phyloP scores from a whole-genome alignment of 2,888 invertebrate genomes.

The Oxytorus armatus region DNA sequence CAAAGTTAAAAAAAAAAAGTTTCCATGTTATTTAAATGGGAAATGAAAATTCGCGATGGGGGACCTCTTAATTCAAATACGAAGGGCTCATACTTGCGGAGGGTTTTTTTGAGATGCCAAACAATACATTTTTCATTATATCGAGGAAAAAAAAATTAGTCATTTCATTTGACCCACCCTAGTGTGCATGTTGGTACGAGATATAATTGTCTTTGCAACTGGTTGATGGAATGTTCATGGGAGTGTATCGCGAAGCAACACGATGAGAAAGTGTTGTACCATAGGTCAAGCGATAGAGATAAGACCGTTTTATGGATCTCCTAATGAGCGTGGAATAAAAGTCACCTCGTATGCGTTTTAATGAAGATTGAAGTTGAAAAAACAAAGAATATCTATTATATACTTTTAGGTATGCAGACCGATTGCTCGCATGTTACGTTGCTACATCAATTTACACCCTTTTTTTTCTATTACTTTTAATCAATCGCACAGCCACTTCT shows the following conservation, averaged over 20 bases:
- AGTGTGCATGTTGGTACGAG: slow-evolving; percentile 4
- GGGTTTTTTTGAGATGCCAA: no score
- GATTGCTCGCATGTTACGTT: not conserved
- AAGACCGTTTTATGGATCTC: slow-evolving; percentile 71
- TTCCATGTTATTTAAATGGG: no score
- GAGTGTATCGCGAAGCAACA: not conserved
- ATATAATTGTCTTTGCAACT: slow-evolving; percentile 33
- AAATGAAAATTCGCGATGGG: no score
- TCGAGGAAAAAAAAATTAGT: no score
- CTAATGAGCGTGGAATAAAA: slow-evolving; percentile 70
- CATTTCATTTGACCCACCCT: no score
- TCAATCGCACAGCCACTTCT: slow-evolving; percentile 1
- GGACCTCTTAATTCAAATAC: no score
- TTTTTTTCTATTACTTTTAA: not conserved
- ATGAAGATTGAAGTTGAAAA: slow-evolving; percentile 9
- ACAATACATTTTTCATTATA: no score
- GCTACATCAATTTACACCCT: not conserved
- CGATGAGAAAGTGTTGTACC: slow-evolving; percentile 25
- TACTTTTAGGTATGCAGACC: not conserved
- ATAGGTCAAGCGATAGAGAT: slow-evolving; percentile 51
- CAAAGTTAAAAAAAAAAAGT: no score
- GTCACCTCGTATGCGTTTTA: slow-evolving; percentile 53
- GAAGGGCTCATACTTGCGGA: no score
- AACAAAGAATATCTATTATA: not conserved
- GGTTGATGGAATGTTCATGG: slow-evolving; percentile 64